Evolutionary conservation across 2,888 invertebrate species (phyloP), one percentile per base, ranked within the genome.

Genomic region (Neria commutata): DNA sequence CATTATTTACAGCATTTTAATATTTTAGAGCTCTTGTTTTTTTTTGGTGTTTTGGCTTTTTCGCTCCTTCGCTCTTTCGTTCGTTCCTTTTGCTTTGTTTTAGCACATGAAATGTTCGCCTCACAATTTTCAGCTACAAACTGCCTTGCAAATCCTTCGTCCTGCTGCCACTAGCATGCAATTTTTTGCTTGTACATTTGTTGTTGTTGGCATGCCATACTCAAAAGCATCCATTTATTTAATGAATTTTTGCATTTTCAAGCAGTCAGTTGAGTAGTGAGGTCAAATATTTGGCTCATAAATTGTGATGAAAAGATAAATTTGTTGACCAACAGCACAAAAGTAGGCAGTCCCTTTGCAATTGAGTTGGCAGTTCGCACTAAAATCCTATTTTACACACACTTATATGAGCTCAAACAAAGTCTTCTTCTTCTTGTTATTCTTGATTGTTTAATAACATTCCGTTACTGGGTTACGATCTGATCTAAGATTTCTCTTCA

Each of bases 211-310:
- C 16, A 40, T 54, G 14, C 14, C 45, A 17, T 46, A 26, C 33
- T 51, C 54, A 23, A 56, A 56, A 50, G 58, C 56, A 62, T 56
- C 58, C 58, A 62, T 62, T 62, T 62, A 34, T 59, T 58, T 62
- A 62, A 62, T 59, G 62, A 58, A 40, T 58, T 62, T 61, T 45
- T 62, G 54, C 58, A 58, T 58, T 58, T 58, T 54, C 42, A 52
- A 61, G 52, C 53, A 52, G 46, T 21, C 19, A 47, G 40, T 5
- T 48, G 48, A 25, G n/a, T 48, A 24, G 1, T 25, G 48, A 23
- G n/a, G 23, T 23, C 37, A 37, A 24, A 24, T 23, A 40, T 47
- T 45, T 54, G 42, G 51, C 46, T 47, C 55, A 59, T 37, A 48
- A 47, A 37, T n/a, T n/a, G n/a, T n/a, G n/a, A n/a, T n/a, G n/a